Conservation (phyloP, 1,140 invertebrate species). For the silkworm (Bombyx mori) region DNA sequence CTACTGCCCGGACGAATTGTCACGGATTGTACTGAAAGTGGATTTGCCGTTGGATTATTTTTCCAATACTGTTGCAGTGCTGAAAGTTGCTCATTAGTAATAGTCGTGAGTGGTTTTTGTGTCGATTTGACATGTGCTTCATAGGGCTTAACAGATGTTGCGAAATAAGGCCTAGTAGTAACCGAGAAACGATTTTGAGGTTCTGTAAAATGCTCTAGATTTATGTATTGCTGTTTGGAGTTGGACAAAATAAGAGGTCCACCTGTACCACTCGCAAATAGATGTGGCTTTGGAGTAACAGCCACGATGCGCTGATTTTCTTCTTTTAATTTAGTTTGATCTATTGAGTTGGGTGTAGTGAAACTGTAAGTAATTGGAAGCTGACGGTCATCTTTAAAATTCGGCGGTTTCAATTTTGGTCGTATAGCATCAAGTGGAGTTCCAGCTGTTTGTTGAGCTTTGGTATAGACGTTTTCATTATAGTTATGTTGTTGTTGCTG, state of each 20-base stretch:
- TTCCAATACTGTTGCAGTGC: conserved; percentile 52
- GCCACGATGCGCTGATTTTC: conserved; percentile 17
- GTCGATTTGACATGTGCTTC: conserved; percentile 34
- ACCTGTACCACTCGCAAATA: conserved; percentile 28
- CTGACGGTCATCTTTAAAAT: conserved; percentile 56
- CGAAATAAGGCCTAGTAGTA: conserved; percentile 35
- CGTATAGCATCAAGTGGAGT: conserved; percentile 24
- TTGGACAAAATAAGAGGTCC: conserved; percentile 28
- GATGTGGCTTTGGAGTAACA: conserved; percentile 36
- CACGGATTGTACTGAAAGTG: conserved; percentile 23
- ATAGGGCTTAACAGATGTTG: conserved; percentile 33
- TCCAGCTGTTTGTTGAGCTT: conserved; percentile 21
- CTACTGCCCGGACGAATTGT: conserved; percentile 28
- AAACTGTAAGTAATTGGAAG: conserved; percentile 51
- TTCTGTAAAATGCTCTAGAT: conserved; percentile 26
- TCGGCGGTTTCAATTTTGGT: conserved; percentile 48
- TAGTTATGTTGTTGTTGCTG: conserved; percentile 21
- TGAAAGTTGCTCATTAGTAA: conserved; percentile 45
- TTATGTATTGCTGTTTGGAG: conserved; percentile 34
- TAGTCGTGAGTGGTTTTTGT: conserved; percentile 37
- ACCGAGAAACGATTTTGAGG: conserved; percentile 24
- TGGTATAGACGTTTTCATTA: conserved; percentile 17
- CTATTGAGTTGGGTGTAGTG: conserved; percentile 20
- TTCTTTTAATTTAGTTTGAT: conserved; percentile 20
- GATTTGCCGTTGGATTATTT: conserved; percentile 27